Evolutionary conservation across 1,140 invertebrate genomes (phyloP), one percentile per base, ranked within the genome.

Genomic region (Aphidius ervi): DNA sequence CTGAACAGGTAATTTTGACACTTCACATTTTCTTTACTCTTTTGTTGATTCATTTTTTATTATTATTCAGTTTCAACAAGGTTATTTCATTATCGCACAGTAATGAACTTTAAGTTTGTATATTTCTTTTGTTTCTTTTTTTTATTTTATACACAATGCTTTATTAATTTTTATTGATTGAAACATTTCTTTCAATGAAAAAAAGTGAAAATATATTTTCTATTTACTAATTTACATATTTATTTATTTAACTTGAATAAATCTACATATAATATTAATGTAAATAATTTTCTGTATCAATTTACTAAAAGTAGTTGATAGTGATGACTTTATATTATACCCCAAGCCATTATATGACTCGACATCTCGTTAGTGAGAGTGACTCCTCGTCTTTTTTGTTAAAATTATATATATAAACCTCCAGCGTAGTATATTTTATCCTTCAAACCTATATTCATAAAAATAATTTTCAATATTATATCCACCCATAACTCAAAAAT

Each of bases 321-420:
- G 16, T 10, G 46, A 48, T 48, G 9, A n/a, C 46, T n/a, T n/a
- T 10, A 6, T 10, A 48, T 10, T 48, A 50, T 37, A 50, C 10
- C 16, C 2, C 37, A 5, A 31, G 6, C 20, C 10, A 50, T 50
- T 6, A 50, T 37, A 20, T 50, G 49, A 10, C 23, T 23, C 23
- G 23, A 56, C 59, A 56, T 65, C 72, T 78, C 70, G 73, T 78
- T 78, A 76, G 68, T 58, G 58, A 67, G 67, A 68, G 72, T 78
- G 76, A 78, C 73, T 76, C 62, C 69, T 67, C 64, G 58, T 70
- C 58, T 70, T 72, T 71, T 52, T 31, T 53, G 50, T 9, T 20
- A 53, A 31, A n/a, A 37, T 42, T 9, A 48, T 10, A 63, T 45
- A 61, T 23, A 23, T 23, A 56, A 62, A 58, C 50, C 59, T 53